Base-by-base conservation (phyloP, 2,797 vertebrate genomes). In the Neosilurus mollespiculum region DNA sequence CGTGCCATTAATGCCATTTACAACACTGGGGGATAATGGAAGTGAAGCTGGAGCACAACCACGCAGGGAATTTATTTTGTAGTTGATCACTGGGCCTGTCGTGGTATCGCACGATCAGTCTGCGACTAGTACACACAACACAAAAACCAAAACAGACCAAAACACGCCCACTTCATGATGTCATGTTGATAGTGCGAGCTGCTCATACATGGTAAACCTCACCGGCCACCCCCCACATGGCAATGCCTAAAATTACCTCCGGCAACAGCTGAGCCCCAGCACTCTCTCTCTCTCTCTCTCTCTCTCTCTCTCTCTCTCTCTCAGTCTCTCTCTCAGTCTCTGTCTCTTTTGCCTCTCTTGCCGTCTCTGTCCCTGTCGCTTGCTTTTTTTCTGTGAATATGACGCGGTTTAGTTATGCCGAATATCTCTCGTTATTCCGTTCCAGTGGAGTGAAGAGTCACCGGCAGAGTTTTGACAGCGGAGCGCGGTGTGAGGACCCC, bases 171-270 rank as follows among this genome's bases (percentile, higher is more conserved):
- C 80, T 9, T 18, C 15, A 64, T 81, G 80, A 85, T 81, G 80
- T 82, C 80, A 82, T 66, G 58, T 61, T 58, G 75, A 66, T 66
- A 79, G 61, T 24, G 26, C 2, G 16, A 82, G n/a, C 80, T 93
- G 95, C 94, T 96, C 97, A 96, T 97, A 98, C 98, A 98, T 96
- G 97, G 97, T 94, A 94, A 96, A 95, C 94, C 89, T 92, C 93
- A 92, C 93, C 64, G 87, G 69, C 88, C 69, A 87, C 92, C 89
- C 58, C 90, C 91, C 89, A 92, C 88, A 93, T 95, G 96, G 95
- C 95, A 95, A 93, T 92, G 89, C 92, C 97, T 95, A 96, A 97
- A 98, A 99, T 99, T 98, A 96, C 96, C 95, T 86, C 59, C 81
- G 93, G 87, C 89, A 84, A 95, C 97, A 97, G 97, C 96, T 96